A percentile compares a stretch with the other conserved stretches of the same genome.
phyloP scores from a whole-genome alignment of 2,888 invertebrate species.

The Junonia oenone region DNA sequence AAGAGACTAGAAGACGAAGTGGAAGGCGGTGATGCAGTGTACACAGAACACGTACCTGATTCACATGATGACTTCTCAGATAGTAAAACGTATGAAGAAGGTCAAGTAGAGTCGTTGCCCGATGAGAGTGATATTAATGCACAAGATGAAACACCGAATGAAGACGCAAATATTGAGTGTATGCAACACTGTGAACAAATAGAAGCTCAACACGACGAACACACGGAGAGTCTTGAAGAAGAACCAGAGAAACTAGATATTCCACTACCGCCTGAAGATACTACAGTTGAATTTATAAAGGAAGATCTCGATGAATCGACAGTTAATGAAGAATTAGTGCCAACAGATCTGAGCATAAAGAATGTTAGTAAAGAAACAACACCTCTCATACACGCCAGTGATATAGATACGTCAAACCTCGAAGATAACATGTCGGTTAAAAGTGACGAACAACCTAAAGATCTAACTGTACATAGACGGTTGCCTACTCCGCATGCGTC shows the following conservation, averaged over 20 bases:
- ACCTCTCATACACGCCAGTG: slow-evolving; percentile 36
- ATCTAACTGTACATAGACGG: slow-evolving; percentile 79
- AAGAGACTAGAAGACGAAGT: slow-evolving; percentile 53
- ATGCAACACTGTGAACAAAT: slow-evolving; percentile 24
- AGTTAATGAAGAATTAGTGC: slow-evolving; percentile 62
- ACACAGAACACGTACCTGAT: slow-evolving; percentile 58
- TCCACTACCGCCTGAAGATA: slow-evolving; percentile 13
- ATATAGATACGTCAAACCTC: slow-evolving; percentile 45
- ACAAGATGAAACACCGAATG: slow-evolving; percentile 36
- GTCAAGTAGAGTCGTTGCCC: slow-evolving; percentile 40
- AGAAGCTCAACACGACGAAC: slow-evolving; percentile 18
- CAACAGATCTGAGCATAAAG: slow-evolving; percentile 79
- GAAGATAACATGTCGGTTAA: slow-evolving; percentile 62
- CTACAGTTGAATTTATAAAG: slow-evolving; percentile 23
- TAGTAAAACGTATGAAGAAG: slow-evolving; percentile 42
- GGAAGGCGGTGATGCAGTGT: slow-evolving; percentile 42
- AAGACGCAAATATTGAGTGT: slow-evolving; percentile 30
- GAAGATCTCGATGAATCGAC: slow-evolving; percentile 37
- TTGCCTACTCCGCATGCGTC: slow-evolving; percentile 65
- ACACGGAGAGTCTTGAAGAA: slow-evolving; percentile 23
- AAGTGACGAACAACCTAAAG: slow-evolving; percentile 80
- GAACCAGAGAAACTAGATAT: slow-evolving; percentile 27
- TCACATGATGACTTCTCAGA: slow-evolving; percentile 43
- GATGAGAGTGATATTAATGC: slow-evolving; percentile 46
- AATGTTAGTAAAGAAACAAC: slow-evolving; percentile 49